Evolutionary conservation across 53 echinoderm and acorn worm species (phyloP), one percentile per base, ranked within the genome.

Genomic region (Holothuria leucospilota): DNA sequence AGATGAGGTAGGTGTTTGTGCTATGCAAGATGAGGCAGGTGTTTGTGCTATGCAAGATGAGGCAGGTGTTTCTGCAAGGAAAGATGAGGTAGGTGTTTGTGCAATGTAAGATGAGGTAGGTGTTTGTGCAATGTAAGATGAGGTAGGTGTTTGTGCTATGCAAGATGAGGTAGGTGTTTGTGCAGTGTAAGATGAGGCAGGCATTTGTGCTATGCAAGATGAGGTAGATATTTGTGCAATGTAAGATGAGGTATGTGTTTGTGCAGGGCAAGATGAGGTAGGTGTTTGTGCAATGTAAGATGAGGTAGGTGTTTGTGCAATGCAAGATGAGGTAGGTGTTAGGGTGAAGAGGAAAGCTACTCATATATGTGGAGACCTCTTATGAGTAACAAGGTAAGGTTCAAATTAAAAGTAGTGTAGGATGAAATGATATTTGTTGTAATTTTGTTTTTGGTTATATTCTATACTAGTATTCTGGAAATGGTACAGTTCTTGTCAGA

Each of bases 1-100:
- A n/a, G n/a, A n/a, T n/a, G n/a, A n/a, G 41, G 87, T 96, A 3
- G 94, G 96, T 30, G 89, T 82, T 46, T 70, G 86, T 68, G 68
- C 91, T 29, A 63, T 96, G 58, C 91, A 92, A 56, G 84, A 94
- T 41, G 94, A 96, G 94, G 96, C 92, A 68, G 46, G 15, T n/a
- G n/a, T n/a, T n/a, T 23, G 21, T n/a, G 20, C 38, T 41, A 39
- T 39, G 51, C 34, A 63, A 38, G 29, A 15, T 26, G 66, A 21
- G 66, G 66, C 25, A 20, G 21, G 64, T 8, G 11, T 14, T 14
- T 0, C 8, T 63, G 27, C 27, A 5, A 42, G n/a, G n/a, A n/a
- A 42, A 6, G 5, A 6, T 42, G 42, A 6, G 9, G 9, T 42
- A 42, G 5, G 5, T 9, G 5, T 82, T 42, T 71, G 87, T 69